Evolutionary conservation across 2,113 vertebrate species (phyloP), one percentile per base, ranked within the genome.

Genomic region (Vulpes ferrilata): DNA sequence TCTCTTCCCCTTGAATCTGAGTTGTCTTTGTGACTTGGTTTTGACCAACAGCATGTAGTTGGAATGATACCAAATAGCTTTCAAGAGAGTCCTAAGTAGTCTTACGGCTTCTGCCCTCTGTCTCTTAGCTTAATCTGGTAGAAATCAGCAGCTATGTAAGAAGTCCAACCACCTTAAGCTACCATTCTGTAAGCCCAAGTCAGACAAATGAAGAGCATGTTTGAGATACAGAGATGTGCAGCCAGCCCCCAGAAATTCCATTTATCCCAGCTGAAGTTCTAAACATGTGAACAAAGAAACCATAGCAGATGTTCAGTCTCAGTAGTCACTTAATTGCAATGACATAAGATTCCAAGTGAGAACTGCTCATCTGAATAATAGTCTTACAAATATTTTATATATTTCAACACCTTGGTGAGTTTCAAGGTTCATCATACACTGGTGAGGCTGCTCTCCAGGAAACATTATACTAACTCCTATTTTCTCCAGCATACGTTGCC

Each of bases 1-100:
- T 84, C n/a, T 57, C 35, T 96, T 86, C 17, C 65, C 35, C 30
- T 87, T 80, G 27, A 90, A 69, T 83, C 79, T 69, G 48, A 92
- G 2, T 32, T 89, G 23, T 83, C 43, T 78, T 89, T 79, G 51
- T 65, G 38, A 85, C 30, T 93, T 92, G 82, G 10, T 94, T 93
- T 85, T 82, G 71, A 90, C 12, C 20, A 79, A 83, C 22, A 80
- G 35, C 48, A 84, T 84, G 51, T 12, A 93, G 11, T 30, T 92
- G 71, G 69, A 69, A 43, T 82, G 48, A 57, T 32, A 86, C 27
- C 76, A 35, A 73, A 53, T 79, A 84, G 60, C 59, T 92, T 85
- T n/a, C 30, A 88, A 71, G 6, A 51, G 9, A 65, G 8, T 76
- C 57, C 12, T 88, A 95, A 59, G 4, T 55, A 81, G 78, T 17